Evolutionary conservation across 2,888 invertebrate genomes (phyloP), one percentile per base, ranked within the genome.

Genomic region (Julus scandinavius): DNA sequence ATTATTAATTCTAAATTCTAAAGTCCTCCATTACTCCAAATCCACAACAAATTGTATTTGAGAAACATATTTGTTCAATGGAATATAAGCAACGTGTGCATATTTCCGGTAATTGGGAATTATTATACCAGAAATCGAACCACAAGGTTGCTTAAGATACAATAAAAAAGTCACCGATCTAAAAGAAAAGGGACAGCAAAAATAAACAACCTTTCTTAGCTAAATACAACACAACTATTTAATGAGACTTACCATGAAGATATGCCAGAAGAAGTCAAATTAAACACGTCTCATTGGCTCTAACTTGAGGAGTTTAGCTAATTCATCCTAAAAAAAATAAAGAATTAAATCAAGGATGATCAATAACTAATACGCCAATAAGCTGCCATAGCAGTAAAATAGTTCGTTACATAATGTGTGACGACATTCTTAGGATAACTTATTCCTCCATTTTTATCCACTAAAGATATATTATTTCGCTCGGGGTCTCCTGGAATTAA

Each of bases 401-500:
- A 80, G 13, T 80, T 20, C 38, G 38, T 91, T 91, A 94, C 94
- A 90, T 95, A 95, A 83, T 95, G 94, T 29, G 94, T 94, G 0
- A 98, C 93, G 92, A 97, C 97, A 91, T 96, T 96, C 89, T 94
- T 93, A 89, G 96, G 95, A 91, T 97, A 98, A 0, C 93, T 92
- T 54, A 98, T 95, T 0, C 96, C 96, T 11, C 97, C 97, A 9
- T 93, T 93, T 29, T 91, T 91, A 87, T 96, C 95, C 0, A 96
- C 95, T 87, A 94, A 93, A 50, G 93, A 92, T 93, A 95, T 96
- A 89, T 95, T 94, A 0, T 92, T 91, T 88, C 94, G 94, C 91
- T 98, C 98, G 85, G 96, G 96, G 92, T 98, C 98, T 0, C 98
- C 98, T 29, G 97, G 95, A 0, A 97, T 95, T 87, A 97, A 91